Evolutionary conservation across 2,113 vertebrate species (phyloP).

Genomic region (Rhadina sibilatrix): DNA sequence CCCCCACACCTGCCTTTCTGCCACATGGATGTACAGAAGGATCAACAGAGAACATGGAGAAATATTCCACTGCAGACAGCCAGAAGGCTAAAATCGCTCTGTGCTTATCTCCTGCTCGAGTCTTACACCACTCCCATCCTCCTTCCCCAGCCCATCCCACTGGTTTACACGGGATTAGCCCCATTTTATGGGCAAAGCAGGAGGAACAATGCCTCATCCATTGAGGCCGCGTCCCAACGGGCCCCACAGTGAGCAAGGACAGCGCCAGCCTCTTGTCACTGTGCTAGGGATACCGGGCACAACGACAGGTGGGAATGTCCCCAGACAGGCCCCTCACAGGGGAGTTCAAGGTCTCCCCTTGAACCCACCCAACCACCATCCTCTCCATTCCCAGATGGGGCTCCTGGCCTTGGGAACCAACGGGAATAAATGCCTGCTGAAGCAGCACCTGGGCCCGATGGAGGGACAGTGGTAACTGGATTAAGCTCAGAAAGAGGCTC

Average conservation of each 20-base stretch:
- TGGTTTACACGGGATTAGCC: constrained; percentile 6
- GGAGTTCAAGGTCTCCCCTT: neutral
- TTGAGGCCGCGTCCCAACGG: fast-evolving
- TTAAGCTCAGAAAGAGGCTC: neutral
- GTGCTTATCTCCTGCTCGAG: neutral
- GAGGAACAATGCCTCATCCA: neutral
- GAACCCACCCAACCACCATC: too few relatives aligned
- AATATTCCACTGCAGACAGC: neutral
- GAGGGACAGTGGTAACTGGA: neutral
- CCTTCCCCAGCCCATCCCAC: constrained; percentile 12
- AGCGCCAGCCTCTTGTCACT: neutral
- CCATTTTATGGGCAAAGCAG: neutral
- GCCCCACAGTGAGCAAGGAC: fast-evolving
- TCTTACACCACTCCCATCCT: neutral
- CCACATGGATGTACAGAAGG: fast-evolving
- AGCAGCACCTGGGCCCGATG: neutral
- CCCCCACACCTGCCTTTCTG: fast-evolving
- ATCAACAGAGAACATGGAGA: fast-evolving
- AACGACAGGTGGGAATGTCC: neutral
- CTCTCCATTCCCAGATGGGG: fast-evolving
- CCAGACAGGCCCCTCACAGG: neutral
- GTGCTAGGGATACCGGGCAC: fast-evolving
- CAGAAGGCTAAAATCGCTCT: neutral
- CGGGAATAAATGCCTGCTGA: neutral
- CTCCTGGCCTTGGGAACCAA: neutral